phyloP scores from a whole-genome alignment of 2,113 vertebrate species.

The Osmerus mordax region DNA sequence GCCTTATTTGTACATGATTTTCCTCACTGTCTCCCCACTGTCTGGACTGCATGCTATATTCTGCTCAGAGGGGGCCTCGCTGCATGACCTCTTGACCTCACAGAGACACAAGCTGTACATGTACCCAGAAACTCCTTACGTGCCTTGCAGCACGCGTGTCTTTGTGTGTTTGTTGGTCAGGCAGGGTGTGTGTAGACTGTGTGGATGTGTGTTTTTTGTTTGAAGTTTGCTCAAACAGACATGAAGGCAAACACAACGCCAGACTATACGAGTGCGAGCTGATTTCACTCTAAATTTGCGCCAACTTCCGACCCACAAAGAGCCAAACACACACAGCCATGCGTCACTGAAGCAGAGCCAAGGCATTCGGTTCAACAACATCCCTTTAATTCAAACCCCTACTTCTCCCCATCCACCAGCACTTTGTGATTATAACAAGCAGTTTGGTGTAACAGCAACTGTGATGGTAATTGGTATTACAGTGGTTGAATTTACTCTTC shows the following conservation, averaged over 20 bases:
- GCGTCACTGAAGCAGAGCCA: too few relatives aligned
- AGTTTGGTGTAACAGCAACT: constrained; percentile 38
- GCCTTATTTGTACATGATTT: too few relatives aligned
- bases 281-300: neutral
- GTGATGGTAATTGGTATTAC: constrained; percentile 30
- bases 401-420: neutral
- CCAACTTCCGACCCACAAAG: neutral
- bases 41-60: too few relatives aligned
- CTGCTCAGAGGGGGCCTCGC: too few relatives aligned
- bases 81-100: too few relatives aligned
- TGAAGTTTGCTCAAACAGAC: neutral
- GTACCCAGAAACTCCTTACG: too few relatives aligned
- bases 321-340: neutral
- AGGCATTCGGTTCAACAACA: too few relatives aligned
- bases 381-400: too few relatives aligned
- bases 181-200: neutral
- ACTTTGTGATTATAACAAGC: constrained; percentile 26
- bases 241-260: neutral
- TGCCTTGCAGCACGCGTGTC: neutral
- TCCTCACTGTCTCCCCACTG: too few relatives aligned
- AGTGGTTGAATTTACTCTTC: constrained; percentile 15
- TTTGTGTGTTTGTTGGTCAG: neutral
- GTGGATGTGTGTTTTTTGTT: neutral
- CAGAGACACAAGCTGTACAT: too few relatives aligned
- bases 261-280: too few relatives aligned